phyloP scores from a whole-genome alignment of 2,113 vertebrate genomes.

The Psittacula cyanocephala region DNA sequence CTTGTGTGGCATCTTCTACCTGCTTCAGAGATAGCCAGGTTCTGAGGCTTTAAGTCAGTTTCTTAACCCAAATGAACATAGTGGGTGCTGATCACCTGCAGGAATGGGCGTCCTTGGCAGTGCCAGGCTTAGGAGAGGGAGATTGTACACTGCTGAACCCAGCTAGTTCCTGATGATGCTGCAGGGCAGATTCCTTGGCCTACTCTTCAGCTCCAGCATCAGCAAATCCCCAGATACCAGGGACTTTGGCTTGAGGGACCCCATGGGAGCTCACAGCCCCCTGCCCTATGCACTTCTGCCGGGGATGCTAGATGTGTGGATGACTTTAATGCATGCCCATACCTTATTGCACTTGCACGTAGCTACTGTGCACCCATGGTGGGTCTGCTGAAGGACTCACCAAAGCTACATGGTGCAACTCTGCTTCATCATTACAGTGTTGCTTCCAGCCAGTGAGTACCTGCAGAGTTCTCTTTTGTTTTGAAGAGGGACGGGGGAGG shows the following conservation, averaged over 20 bases:
- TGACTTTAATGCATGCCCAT: rapidly evolving
- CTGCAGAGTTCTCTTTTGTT: background rate
- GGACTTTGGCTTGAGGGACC: background rate
- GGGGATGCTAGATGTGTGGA: background rate
- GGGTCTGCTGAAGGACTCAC: background rate
- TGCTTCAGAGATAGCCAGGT: background rate
- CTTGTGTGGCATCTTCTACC: background rate
- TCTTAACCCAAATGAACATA: background rate
- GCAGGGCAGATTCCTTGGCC: background rate
- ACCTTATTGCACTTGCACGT: rapidly evolving
- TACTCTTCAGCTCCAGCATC: background rate
- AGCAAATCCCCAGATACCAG: background rate
- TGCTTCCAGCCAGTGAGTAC: background rate
- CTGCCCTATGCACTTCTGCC: background rate
- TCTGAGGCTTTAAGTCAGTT: background rate
- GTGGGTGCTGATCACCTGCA: background rate
- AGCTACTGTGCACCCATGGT: background rate
- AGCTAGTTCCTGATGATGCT: background rate
- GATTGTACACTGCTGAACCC: background rate
- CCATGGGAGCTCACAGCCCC: background rate
- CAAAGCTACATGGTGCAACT: background rate
- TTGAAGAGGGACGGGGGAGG: background rate
- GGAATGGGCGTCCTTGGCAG: background rate
- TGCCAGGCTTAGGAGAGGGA: background rate
- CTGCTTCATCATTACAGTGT: background rate